phyloP scores from a whole-genome alignment of 1,140 invertebrate genomes.

The Hydropsyche tenuis region DNA sequence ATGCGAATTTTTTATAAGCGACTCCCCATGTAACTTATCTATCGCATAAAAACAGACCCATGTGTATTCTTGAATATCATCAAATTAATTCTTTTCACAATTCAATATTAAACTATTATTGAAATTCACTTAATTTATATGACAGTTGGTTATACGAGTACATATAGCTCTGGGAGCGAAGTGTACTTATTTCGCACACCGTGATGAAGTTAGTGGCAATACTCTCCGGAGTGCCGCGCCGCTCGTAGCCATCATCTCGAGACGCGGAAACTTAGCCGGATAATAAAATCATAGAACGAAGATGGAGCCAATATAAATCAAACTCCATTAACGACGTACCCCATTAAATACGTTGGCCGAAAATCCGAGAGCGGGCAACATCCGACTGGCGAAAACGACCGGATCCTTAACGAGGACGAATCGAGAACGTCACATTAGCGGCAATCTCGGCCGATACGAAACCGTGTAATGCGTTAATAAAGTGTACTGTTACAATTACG shows the following conservation, averaged over 20 bases:
- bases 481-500: conserved; percentile 19
- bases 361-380: not conserved
- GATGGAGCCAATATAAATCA: conserved; percentile 33
- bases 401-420: no score
- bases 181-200: conserved; percentile 19
- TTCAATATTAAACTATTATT: no score
- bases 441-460: no score
- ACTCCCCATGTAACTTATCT: no score
- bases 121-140: no score
- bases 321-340: conserved; percentile 27
- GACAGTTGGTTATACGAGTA: no score
- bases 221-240: conserved; percentile 17
- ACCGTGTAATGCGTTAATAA: not conserved
- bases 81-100: no score
- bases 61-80: no score
- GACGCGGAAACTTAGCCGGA: conserved; percentile 19
- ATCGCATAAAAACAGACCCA: no score
- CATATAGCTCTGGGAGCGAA: not conserved
- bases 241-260: not conserved
- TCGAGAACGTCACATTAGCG: no score
- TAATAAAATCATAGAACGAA: conserved; percentile 34
- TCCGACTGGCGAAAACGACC: not conserved
- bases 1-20: no score
- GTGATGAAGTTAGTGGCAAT: conserved; percentile 31
- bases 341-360: conserved; percentile 15